These are phyloP conservation scores for Pogonocichla stellata DNA, from an alignment of 2,113 vertebrate species.

Conservation along the genomic window DNA sequence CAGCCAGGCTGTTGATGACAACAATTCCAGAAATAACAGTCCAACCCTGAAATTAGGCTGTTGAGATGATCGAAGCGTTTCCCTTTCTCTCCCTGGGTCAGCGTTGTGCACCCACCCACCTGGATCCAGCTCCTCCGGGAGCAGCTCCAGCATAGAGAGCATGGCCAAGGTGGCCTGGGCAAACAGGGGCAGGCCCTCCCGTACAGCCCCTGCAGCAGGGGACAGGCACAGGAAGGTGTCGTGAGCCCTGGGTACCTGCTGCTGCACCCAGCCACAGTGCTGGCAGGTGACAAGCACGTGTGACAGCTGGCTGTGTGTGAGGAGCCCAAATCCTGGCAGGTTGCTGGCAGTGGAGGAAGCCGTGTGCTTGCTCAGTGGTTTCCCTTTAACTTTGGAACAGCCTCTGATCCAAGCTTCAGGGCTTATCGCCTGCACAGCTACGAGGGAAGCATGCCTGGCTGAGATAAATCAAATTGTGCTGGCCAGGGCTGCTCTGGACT, in stretches of 20 bases:
- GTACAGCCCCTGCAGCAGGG: neutral
- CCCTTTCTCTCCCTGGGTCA: neutral
- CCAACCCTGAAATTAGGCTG: neutral
- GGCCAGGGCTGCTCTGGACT: constrained; percentile 47
- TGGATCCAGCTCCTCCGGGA: neutral
- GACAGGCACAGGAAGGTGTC: neutral
- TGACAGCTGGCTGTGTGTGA: neutral
- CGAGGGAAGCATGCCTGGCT: constrained; percentile 46
- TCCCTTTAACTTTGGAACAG: constrained; percentile 48
- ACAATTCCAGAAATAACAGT: constrained; percentile 13
- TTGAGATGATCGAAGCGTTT: neutral
- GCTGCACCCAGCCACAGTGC: neutral
- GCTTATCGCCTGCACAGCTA: constrained; percentile 12
- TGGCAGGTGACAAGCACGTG: rapidly evolving
- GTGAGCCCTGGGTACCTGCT: neutral
- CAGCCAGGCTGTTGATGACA: rapidly evolving
- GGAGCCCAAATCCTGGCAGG: neutral
- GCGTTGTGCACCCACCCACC: rapidly evolving
- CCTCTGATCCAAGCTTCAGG: neutral
- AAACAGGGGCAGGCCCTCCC: neutral
- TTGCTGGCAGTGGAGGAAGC: neutral
- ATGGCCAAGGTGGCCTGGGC: neutral
- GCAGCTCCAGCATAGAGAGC: neutral
- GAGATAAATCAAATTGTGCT: constrained; percentile 37
- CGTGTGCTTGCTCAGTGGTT: neutral